Evolutionary conservation across 2,113 vertebrate species (phyloP), one percentile per base, ranked within the genome.

Genomic region (Oreochromis niloticus): DNA sequence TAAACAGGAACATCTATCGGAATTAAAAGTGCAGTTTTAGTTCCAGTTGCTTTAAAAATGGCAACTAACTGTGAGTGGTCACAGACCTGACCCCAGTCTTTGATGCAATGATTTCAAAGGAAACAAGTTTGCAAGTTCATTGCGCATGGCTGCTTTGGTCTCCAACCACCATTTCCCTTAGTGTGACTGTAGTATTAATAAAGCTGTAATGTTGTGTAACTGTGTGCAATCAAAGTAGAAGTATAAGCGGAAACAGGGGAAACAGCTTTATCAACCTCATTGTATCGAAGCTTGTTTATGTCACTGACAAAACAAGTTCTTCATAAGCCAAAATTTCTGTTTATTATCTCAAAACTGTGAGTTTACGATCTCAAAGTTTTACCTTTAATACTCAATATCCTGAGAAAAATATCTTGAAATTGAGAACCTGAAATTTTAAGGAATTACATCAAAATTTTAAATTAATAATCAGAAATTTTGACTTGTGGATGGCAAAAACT

Each of bases 371-470:
- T 6, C 36, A 41, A 1, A 68, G 6, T 68, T 22, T 41, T 68
- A 68, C 19, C 2, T 68, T 66, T 66, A 66, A 66, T 39, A 10
- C 2, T 4, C 7, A 71, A 16, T 24, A 22, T 24, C n/a, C 39
- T 43, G 12, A 68, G 63, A 68, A 68, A 71, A 71, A 66, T 39
- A 66, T 39, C 63, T 71, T 0, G 1, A 71, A 24, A 43, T 71
- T 43, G 0, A 24, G 1, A 71, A 71, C 39, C 0, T 71, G 12
- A 71, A 71, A 71, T 0, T 0, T 27, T 46, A 9, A 73, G 66
- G n/a, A 24, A 71, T 24, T 71, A 71, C n/a, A 16, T 9, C 36
- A 9, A 43, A 3, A 24, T 24, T 71, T 43, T 71, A 24, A 71
- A 7, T 4, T 43, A 71, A 14, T 43, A 71, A 43, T 41, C 22